Evolutionary conservation across 2,113 vertebrate species (phyloP), one percentile per base, ranked within the genome.

Genomic region (Corythaixoides concolor): DNA sequence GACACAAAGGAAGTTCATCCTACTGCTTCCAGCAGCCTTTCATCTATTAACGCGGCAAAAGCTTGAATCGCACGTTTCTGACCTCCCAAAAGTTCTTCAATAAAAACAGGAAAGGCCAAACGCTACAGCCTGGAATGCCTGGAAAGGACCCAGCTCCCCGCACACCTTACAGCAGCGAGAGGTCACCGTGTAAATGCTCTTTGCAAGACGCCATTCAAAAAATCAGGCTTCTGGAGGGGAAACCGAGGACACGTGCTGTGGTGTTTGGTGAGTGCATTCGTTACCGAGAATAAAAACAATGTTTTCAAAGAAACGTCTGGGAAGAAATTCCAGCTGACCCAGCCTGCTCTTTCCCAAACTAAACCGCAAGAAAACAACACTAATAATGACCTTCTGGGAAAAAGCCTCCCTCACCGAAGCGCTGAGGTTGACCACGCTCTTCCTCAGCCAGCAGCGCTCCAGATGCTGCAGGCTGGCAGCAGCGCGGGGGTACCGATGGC

Each of bases 51-150:
- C 39, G 68, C 2, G 6, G 77, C n/a, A 92, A 75, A 89, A 85
- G 41, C 84, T 92, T 80, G 49, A 70, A 87, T 92, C 69, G 23
- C 56, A 15, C n/a, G 2, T 74, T 91, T 77, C 88, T 93, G 92
- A 92, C 88, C 69, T 96, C 83, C 59, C 66, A 17, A 56, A 82
- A 62, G 62, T 78, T 85, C 80, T 73, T 52, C 30, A 63, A 7
- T 69, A 66, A 84, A 79, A 94, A 20, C 92, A 84, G 90, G 90
- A 77, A 84, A 93, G 89, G 82, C 73, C 69, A 49, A 93, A 63
- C 0, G 6, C 72, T 32, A 3, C 39, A 47, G 64, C 90, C 56
- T 43, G 64, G 64, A 78, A 84, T 78, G 90, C 59, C 92, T 93
- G 88, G 90, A 81, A 84, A 70, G 60, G 68, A 55, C 73, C 83